phyloP scores from a whole-genome alignment of 2,888 invertebrate genomes.

The Drosophila tripunctata region DNA sequence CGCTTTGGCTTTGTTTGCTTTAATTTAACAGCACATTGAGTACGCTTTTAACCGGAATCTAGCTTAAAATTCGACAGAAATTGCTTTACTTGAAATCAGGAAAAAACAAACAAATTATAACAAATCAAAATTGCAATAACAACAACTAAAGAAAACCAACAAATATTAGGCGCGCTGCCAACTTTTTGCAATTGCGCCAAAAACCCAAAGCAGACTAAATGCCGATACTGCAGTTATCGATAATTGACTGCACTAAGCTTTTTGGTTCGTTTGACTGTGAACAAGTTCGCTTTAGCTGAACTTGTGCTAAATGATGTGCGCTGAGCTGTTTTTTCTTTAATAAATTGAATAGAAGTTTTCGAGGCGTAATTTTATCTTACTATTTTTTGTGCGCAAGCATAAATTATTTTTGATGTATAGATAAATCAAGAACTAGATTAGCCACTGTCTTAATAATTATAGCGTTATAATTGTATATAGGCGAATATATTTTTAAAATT shows the following conservation, averaged over 20 bases:
- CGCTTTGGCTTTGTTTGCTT: not conserved
- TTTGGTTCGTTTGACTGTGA: not conserved
- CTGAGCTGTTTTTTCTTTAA: too few species aligned
- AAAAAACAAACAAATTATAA: slow-evolving; percentile 59
- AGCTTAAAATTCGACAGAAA: slow-evolving; percentile 33
- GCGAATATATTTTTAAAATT: too few species aligned
- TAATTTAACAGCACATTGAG: slow-evolving; percentile 16
- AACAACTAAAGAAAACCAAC: slow-evolving; percentile 61
- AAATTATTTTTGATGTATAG: too few species aligned
- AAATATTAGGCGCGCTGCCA: slow-evolving; percentile 59
- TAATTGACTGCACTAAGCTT: not conserved
- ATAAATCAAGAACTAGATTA: too few species aligned
- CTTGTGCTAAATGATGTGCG: too few species aligned
- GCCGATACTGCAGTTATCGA: slow-evolving; percentile 24
- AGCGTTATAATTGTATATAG: too few species aligned
- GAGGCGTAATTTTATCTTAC: too few species aligned
- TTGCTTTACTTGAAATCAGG: slow-evolving; percentile 36
- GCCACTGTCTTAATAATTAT: too few species aligned
- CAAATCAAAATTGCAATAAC: slow-evolving; percentile 67
- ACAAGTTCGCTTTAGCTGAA: too few species aligned
- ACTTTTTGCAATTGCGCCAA: slow-evolving; percentile 14
- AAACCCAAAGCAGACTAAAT: slow-evolving; percentile 1
- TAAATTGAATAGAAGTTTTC: too few species aligned
- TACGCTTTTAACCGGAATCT: slow-evolving; percentile 32
- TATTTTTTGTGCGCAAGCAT: too few species aligned